Base-by-base conservation (phyloP, 1,140 invertebrate genomes). In the Zeugodacus cucurbitae region DNA sequence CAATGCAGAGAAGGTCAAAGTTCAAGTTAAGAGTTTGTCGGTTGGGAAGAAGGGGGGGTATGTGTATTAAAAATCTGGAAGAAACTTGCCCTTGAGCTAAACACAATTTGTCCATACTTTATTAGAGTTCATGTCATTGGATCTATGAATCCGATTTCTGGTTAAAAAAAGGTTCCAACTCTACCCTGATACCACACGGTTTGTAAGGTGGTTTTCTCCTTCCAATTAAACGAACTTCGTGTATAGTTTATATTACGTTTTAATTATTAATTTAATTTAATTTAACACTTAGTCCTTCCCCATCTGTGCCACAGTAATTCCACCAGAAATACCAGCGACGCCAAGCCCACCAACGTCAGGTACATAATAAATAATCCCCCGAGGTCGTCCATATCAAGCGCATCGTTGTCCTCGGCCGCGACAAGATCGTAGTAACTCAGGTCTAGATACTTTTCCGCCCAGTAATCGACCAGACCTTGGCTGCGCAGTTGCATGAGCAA, bases 401-500 rank as follows among this genome's bases (percentile, higher is more conserved):
- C 74, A 82, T 82, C 74, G 4, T 82, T 37, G 11, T 54, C n/a
- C 2, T 10, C 41, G 7, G 74, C 41, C 10, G 7, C 20, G 7
- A 26, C 22, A 14, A 48, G 8, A 10, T 82, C 41, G 20, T n/a
- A 82, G n/a, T 82, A 82, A 48, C 74, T 82, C 41, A 82, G 8
- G 11, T 82, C 74, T 17, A 82, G 11, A 29, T 82, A 11, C 41
- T 82, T 82, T 8, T 29, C 22, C 20, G 88, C 88, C 88, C 87
- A 89, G 44, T 86, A 88, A 34, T 89, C 87, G 29, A 89, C 82
- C 4, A 89, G 41, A 7, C 88, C 88, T 37, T 82, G 59, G 26
- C 88, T 89, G 11, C 88, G 87, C n/a, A 88, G 26, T 74, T 59
- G 87, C 88, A 89, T 86, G n/a, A 89, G 48, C 17, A 89, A 58